Conservation (phyloP, 2,888 invertebrate genomes). For the Sarcophaga subvicina region DNA sequence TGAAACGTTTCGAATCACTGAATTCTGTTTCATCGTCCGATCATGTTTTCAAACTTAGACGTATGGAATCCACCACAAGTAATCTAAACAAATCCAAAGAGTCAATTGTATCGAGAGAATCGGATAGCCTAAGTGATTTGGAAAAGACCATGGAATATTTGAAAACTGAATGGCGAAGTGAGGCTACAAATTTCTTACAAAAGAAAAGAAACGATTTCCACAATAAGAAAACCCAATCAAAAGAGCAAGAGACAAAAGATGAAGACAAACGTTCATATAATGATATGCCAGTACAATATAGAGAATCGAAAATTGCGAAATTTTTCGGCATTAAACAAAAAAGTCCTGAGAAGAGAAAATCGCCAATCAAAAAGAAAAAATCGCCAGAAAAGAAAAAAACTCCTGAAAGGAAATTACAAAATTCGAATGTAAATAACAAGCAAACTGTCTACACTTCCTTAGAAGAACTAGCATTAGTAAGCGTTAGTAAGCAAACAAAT, state of each 20-base stretch:
- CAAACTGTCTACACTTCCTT: conserved; percentile 71
- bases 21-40: conserved; percentile 76
- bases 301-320: conserved; percentile 78
- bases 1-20: conserved; percentile 79
- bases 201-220: conserved; percentile 79
- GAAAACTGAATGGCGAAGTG: conserved; percentile 79
- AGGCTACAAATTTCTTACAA: conserved; percentile 80
- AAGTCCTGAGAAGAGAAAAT: conserved; percentile 70
- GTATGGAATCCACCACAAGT: conserved; percentile 78
- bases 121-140: conserved; percentile 78
- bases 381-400: conserved; percentile 74
- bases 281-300: conserved; percentile 76
- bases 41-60: conserved; percentile 75
- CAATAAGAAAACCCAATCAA: conserved; percentile 71
- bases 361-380: conserved; percentile 70
- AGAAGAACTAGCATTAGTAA: conserved; percentile 74
- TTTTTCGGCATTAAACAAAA: conserved; percentile 77
- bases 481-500: conserved; percentile 51
- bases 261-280: conserved; percentile 54
- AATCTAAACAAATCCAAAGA: conserved; percentile 78
- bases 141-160: conserved; percentile 81
- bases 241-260: conserved; percentile 69
- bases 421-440: conserved; percentile 16
- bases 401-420: conserved; percentile 60
- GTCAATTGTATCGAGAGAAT: conserved; percentile 74